Conservation (phyloP, 1,140 invertebrate species). For the Chymomyza costata region DNA sequence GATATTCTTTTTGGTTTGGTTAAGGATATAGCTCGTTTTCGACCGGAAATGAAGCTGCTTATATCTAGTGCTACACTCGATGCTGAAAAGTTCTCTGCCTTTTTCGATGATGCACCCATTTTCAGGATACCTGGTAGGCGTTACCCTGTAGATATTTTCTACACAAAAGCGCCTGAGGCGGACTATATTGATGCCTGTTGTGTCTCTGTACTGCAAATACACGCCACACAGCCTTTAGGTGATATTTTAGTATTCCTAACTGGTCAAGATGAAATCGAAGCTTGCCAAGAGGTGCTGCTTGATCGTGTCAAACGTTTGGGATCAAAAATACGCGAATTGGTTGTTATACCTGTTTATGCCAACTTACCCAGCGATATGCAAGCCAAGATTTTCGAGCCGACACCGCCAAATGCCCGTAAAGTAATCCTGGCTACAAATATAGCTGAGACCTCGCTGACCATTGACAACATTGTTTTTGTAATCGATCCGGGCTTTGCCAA, state of each 20-base stretch:
- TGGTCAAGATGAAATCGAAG: constrained; percentile 97
- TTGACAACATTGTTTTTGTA: constrained; percentile 99
- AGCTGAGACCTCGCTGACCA: constrained; percentile 98
- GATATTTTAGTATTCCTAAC: constrained; percentile 98
- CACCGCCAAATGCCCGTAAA: constrained; percentile 95
- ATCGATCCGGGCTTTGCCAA: constrained; percentile 99
- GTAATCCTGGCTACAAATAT: constrained; percentile 99
- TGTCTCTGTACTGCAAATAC: constrained; percentile 97
- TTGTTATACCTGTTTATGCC: constrained; percentile 98
- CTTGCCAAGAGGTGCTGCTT: constrained; percentile 93
- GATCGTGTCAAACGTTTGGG: constrained; percentile 93
- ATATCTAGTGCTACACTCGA: constrained; percentile 99
- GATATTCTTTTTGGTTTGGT: constrained; percentile 99
- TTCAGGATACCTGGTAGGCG: constrained; percentile 95
- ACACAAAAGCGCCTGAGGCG: constrained; percentile 98
- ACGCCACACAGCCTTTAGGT: constrained; percentile 95
- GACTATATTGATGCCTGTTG: constrained; percentile 99
- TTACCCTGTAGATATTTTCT: constrained; percentile 95
- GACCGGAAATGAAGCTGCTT: constrained; percentile 95
- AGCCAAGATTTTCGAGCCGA: constrained; percentile 97
- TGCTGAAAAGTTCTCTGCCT: constrained; percentile 98
- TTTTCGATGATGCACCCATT: constrained; percentile 99
- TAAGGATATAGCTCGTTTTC: constrained; percentile 97
- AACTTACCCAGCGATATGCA: constrained; percentile 99
- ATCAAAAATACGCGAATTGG: constrained; percentile 93